Conservation (phyloP, 2,888 invertebrate species). For the Caradrina kadenii region DNA sequence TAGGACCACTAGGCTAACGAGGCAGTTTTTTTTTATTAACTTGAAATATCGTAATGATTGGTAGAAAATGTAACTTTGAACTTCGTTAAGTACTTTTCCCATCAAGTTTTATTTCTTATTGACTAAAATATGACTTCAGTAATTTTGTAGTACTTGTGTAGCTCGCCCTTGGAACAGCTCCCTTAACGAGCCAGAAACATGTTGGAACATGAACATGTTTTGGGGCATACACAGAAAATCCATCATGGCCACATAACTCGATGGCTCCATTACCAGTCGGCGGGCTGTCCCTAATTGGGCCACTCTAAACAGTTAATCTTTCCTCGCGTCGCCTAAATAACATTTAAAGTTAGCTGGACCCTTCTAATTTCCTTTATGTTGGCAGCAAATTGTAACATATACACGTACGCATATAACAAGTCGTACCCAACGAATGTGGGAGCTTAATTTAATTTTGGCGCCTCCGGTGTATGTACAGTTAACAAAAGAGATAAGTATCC, state of each 20-base stretch:
- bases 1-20: too few species aligned
- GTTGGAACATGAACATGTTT: slow-evolving; percentile 36
- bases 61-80: too few species aligned
- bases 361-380: slow-evolving; percentile 62
- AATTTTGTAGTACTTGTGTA: too few species aligned
- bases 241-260: slow-evolving; percentile 52
- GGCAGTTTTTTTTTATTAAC: too few species aligned
- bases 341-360: slow-evolving; percentile 68
- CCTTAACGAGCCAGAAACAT: slow-evolving; percentile 34
- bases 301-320: slow-evolving; percentile 56
- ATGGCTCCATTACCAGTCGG: slow-evolving; percentile 50
- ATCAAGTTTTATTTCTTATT: too few species aligned
- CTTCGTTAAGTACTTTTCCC: too few species aligned
- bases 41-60: too few species aligned
- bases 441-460: slow-evolving; percentile 62
- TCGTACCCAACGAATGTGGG: slow-evolving; percentile 34
- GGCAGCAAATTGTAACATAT: slow-evolving; percentile 59
- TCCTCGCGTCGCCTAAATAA: slow-evolving; percentile 62
- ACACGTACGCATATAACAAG: slow-evolving; percentile 41
- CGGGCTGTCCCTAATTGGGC: slow-evolving; percentile 47
- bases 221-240: slow-evolving; percentile 56
- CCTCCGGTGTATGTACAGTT: too few species aligned
- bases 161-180: background rate
- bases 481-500: too few species aligned
- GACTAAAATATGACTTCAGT: too few species aligned